Evolutionary conservation across 2,888 invertebrate species (phyloP).

Genomic region (Capitulum mitella): DNA sequence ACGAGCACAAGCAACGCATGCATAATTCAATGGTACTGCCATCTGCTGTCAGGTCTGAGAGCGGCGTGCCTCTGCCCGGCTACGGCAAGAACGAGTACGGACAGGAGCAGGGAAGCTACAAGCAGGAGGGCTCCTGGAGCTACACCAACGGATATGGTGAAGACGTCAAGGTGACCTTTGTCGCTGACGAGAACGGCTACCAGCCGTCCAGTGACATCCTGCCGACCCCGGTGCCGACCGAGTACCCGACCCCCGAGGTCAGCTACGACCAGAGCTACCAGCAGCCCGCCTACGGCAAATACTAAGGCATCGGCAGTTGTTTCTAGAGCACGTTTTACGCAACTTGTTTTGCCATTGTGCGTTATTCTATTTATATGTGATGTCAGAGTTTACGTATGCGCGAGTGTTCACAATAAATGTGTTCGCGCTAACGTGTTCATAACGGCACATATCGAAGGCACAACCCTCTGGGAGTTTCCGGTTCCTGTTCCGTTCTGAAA

Average conservation of each 20-base stretch:
- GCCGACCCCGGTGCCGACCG: slow-evolving; percentile 18
- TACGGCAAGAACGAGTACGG: background rate
- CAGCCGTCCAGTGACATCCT: slow-evolving; percentile 9
- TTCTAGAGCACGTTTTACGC: no score
- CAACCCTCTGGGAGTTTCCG: no score
- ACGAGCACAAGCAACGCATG: no score
- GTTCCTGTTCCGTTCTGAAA: no score
- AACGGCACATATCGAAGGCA: no score
- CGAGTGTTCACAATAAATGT: no score
- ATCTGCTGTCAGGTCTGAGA: background rate
- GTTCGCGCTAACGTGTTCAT: no score
- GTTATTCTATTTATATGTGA: no score
- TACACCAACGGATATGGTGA: background rate
- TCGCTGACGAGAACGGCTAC: slow-evolving; percentile 13
- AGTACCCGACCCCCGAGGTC: slow-evolving; percentile 13
- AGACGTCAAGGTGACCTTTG: background rate
- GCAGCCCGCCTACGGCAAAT: background rate
- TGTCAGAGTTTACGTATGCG: no score
- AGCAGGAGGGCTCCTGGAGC: slow-evolving; percentile 16
- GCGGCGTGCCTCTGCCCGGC: background rate
- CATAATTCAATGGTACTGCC: background rate
- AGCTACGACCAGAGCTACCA: background rate
- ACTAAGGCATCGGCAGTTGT: no score
- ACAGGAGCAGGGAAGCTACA: background rate
- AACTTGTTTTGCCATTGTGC: no score